Base-by-base conservation (phyloP, 2,888 invertebrate genomes). In the Phaedon cochleariae region DNA sequence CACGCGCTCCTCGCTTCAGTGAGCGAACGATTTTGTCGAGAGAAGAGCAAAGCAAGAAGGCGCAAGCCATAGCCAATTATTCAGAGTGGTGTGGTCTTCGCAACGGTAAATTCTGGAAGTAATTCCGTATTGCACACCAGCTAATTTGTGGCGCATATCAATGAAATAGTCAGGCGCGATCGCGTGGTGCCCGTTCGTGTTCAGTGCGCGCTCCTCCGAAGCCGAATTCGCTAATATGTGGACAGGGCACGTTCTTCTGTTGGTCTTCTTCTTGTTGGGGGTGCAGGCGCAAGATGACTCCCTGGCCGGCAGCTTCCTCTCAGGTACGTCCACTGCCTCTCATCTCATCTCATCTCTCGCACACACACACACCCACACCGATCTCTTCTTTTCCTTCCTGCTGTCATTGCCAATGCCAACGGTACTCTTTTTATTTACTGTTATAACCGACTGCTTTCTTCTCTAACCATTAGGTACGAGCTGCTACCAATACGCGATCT, bases 241-340 rank as follows among this genome's bases (percentile, higher is more conserved):
- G 77, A 75, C 76, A 74, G 70, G 74, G 69, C 64, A 71, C 64
- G 65, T 70, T 59, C 49, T 73, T 65, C 61, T 70, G 68, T 34
- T 34, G 34, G 67, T 79, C 68, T 73, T 68, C 60, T 76, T 78
- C 70, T 75, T 76, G 66, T 67, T 73, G 63, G 76, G 76, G 74
- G 80, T 79, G 70, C 72, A 74, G 67, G 81, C 84, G 69, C 87
- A 91, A 84, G 92, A 92, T 81, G 94, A 93, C 75, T 93, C 93
- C 55, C 86, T 94, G 79, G 92, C 93, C 68, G 91, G 92, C 78
- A 92, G 92, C 79, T 92, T 94, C 82, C 85, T 94, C 62, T 92
- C 93, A 84, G 93, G 93, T 93, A 86, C 48, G 71, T 71, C 57
- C n/a, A n/a, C n/a, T n/a, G n/a, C n/a, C n/a, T n/a, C n/a, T n/a